Evolutionary conservation across 2,113 vertebrate genomes (phyloP).

Genomic region (Sturnira hondurensis): DNA sequence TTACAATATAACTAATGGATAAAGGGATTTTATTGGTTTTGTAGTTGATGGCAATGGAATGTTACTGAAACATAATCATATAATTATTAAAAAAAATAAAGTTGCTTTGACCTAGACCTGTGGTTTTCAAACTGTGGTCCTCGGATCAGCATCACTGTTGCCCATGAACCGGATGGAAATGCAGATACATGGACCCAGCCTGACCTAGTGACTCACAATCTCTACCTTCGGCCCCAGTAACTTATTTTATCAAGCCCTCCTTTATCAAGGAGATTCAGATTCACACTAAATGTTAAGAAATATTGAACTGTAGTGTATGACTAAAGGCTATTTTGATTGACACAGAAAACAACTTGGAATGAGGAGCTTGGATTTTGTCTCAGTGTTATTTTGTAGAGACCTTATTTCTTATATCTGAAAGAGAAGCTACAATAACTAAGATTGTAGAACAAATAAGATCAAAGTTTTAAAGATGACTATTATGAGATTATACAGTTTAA

Average conservation of each 20-base stretch:
- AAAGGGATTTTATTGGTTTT: neutral
- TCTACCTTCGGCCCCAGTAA: neutral
- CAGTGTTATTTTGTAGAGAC: neutral
- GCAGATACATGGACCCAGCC: neutral
- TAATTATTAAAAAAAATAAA: neutral
- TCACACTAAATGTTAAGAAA: neutral
- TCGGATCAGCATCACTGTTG: neutral
- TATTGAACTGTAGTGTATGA: neutral
- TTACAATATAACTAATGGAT: neutral
- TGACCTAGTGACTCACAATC: neutral
- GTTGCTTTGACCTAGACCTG: neutral
- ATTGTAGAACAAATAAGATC: neutral
- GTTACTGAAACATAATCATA: neutral
- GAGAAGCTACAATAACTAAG: neutral
- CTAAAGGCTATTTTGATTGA: neutral
- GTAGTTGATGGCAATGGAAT: neutral
- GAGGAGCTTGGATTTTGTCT: neutral
- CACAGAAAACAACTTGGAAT: slow-evolving; percentile 45
- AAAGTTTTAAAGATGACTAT: neutral
- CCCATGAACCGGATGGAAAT: slow-evolving; percentile 15
- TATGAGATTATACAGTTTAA: neutral
- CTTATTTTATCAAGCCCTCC: neutral
- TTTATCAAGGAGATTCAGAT: neutral
- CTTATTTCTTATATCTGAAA: neutral
- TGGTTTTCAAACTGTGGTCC: neutral